Evolutionary conservation across 2,113 vertebrate species (phyloP).

Genomic region (Pangasianodon gigas): DNA sequence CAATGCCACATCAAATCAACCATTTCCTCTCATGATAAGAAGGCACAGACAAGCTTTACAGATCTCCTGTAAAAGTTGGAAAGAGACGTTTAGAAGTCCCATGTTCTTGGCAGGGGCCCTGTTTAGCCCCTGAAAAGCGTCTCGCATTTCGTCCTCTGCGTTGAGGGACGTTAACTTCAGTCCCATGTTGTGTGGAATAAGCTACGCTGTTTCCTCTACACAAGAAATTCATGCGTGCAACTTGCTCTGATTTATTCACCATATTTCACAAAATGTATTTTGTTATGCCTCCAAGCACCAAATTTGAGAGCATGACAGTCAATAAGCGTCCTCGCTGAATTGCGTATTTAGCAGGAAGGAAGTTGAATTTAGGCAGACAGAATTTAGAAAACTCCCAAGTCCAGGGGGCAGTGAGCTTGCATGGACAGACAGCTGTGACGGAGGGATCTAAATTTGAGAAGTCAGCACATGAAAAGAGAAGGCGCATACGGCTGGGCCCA

Average conservation of each 20-base stretch:
- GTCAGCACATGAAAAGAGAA: constrained; percentile 49
- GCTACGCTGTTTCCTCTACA: constrained; percentile 7
- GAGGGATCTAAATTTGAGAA: constrained; percentile 42
- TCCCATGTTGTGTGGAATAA: constrained; percentile 15
- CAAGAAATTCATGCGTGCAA: background rate
- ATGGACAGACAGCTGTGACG: constrained; percentile 33
- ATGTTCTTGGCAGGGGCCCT: constrained; percentile 61
- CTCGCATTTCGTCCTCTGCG: constrained; percentile 36
- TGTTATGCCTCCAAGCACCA: constrained; percentile 13
- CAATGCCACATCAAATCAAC: constrained; percentile 71
- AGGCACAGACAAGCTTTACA: constrained; percentile 71
- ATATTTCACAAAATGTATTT: background rate
- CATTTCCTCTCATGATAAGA: constrained; percentile 72
- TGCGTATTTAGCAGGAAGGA: constrained; percentile 36
- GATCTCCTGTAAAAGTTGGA: constrained; percentile 62
- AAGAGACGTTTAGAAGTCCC: constrained; percentile 55
- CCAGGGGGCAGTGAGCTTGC: constrained; percentile 1
- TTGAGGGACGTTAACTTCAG: constrained; percentile 11
- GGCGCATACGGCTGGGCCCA: constrained; percentile 27
- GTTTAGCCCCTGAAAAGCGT: constrained; percentile 35
- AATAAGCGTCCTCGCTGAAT: constrained; percentile 6
- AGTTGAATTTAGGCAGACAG: constrained; percentile 10
- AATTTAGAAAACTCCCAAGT: constrained; percentile 13
- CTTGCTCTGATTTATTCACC: constrained; percentile 20
- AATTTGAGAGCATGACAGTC: constrained; percentile 31